Evolutionary conservation across 2,797 vertebrate genomes (phyloP), one percentile per base, ranked within the genome.

Genomic region (Margarornis squamiger): DNA sequence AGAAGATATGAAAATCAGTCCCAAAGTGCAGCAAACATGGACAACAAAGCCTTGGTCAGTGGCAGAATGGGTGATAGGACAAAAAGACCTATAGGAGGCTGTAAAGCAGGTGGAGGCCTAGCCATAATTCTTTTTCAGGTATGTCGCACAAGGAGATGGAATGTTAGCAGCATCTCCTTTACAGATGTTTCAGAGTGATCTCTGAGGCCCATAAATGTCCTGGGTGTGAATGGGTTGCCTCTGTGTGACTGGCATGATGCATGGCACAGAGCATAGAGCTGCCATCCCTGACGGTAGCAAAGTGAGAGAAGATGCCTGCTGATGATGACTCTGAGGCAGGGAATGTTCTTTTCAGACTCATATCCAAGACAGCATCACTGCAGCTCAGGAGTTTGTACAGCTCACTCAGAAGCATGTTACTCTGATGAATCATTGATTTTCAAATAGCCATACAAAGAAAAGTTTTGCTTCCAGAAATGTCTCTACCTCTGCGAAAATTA

Each of bases 181-280:
- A 55, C 9, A 91, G 55, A 29, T 55, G 20, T 58, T 86, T 72
- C 49, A 76, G 46, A 77, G 51, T 18, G 10, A 84, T 59, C 15
- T 32, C 27, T 30, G 38, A 84, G 34, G 24, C 23, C 29, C 41
- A 34, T 29, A 80, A 80, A 88, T 34, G 27, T 21, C 12, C 16
- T 1, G 2, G 15, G 17, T 0, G 0, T 19, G 9, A 58, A 76
- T 7, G 17, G 20, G 30, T 22, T 81, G 10, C 30, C 61, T 61
- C 38, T 32, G 30, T 36, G 52, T 71, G 48, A 74, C 3, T 30
- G 29, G 22, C 57, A 77, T 6, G 7, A 38, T 30, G 32, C 1
- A 0, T 4, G 7, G 38, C 65, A 38, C 23, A 26, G 19, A 23
- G 18, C 61, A 59, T 2, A 71, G 24, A 77, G 34, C 17, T 73